Evolutionary conservation across 2,797 vertebrate species (phyloP).

Genomic region (Danio kyathit): DNA sequence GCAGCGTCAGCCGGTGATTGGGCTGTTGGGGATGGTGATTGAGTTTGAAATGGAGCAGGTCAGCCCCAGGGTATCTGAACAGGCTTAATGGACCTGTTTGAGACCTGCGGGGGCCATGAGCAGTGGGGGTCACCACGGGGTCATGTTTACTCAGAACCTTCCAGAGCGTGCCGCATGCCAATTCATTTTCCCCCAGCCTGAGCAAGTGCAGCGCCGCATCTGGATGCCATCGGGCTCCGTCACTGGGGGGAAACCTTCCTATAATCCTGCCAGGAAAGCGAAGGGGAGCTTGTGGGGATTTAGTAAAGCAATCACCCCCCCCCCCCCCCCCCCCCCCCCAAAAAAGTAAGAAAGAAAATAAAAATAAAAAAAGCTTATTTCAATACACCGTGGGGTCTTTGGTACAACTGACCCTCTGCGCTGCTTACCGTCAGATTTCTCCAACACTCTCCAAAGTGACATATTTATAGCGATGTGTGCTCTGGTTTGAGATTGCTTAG

Average conservation of each 20-base stretch:
- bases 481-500: conserved; percentile 70
- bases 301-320: conserved; percentile 64
- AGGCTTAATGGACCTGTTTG: conserved; percentile 73
- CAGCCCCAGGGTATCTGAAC: conserved; percentile 70
- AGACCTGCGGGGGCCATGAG: conserved; percentile 61
- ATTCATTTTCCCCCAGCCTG: conserved; percentile 62
- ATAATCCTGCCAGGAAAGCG: conserved; percentile 56
- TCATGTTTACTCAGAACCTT: conserved; percentile 77
- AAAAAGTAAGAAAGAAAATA: not conserved
- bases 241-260: conserved; percentile 59
- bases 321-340: no score
- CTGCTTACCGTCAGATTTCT: conserved; percentile 49
- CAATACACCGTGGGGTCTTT: conserved; percentile 34
- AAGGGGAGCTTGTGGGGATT: conserved; percentile 55
- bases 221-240: conserved; percentile 67
- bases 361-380: conserved; percentile 22
- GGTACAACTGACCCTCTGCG: not conserved
- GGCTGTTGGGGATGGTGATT: conserved; percentile 71
- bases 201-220: conserved; percentile 71
- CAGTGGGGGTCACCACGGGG: conserved; percentile 68
- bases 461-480: conserved; percentile 75
- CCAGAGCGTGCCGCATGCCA: conserved; percentile 74
- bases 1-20: conserved; percentile 26
- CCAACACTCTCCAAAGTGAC: conserved; percentile 71
- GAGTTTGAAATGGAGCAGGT: conserved; percentile 78